Base-by-base conservation (phyloP, 2,888 invertebrate genomes). In the Drosophila emarginata region DNA sequence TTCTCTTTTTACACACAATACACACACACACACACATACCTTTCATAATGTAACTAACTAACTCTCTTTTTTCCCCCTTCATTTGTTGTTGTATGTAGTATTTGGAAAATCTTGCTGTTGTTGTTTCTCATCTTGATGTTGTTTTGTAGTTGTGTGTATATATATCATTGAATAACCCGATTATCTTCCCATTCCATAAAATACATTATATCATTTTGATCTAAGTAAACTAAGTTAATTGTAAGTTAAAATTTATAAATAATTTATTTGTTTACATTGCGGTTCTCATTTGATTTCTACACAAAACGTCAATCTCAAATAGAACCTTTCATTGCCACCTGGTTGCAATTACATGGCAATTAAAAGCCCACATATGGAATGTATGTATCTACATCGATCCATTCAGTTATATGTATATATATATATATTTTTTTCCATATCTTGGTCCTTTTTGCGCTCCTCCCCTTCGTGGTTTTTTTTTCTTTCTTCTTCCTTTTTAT, bases 71-170 rank as follows among this genome's bases (percentile, higher is more conserved):
- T 15, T 6, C 15, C 40, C 40, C 45, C n/a, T 45, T 45, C 21
- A 45, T 45, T 45, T 45, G 11, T 45, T 45, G 45, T 45, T 11
- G 18, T 45, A 45, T 45, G 15, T 45, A 45, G 40, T 18, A 45
- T 45, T 45, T 45, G 18, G 18, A 45, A 11, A 1, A 15, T n/a
- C 81, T 79, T 78, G 74, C 70, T 84, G 85, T 84, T 76, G 54
- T 15, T 36, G 64, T 67, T 67, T 28, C 28, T 15, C 36, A 58
- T 54, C 65, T 79, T 67, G 39, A 52, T 56, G 40, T 64, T 67
- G 61, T 68, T 61, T 58, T 73, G 67, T 77, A 63, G 61, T 66
- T 63, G 63, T 64, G 59, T 15, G 36, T 65, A 45, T 11, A 21
- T 21, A 18, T 45, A 11, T 45, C 18, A 45, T 4, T 4, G 32